Conservation (phyloP, 2,888 invertebrate genomes). For the Azorinus chamasolen region DNA sequence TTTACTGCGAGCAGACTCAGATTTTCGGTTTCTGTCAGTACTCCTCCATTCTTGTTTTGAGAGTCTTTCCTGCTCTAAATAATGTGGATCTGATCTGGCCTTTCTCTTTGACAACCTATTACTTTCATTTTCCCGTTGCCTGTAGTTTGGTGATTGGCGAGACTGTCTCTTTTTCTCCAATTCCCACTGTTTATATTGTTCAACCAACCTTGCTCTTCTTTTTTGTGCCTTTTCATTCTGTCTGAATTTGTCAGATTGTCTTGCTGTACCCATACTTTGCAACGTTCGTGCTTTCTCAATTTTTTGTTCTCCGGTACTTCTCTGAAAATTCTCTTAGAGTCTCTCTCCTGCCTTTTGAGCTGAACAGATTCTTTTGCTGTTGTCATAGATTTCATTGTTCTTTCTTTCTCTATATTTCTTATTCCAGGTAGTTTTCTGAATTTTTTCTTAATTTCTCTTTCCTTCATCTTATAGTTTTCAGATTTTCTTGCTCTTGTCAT, state of each 20-base stretch:
- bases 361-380: slow-evolving; percentile 10
- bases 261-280: too few species aligned
- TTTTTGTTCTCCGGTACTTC: too few species aligned
- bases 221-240: slow-evolving; percentile 4
- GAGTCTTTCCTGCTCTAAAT: slow-evolving; percentile 17
- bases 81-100: slow-evolving; percentile 1
- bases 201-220: neutral
- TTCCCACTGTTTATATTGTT: neutral
- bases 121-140: neutral
- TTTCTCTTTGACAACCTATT: neutral
- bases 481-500: neutral
- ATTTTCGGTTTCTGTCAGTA: neutral
- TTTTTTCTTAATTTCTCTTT: neutral
- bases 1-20: neutral
- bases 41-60: slow-evolving; percentile 1
- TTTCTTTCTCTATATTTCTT: neutral
- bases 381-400: neutral
- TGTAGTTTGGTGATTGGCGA: neutral
- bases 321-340: neutral
- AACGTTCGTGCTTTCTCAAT: too few species aligned
- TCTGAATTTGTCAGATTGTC: slow-evolving; percentile 6
- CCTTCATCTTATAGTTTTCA: slow-evolving; percentile 3
- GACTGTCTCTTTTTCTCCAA: neutral
- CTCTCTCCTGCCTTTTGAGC: slow-evolving; percentile 4
- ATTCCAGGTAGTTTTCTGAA: neutral